These are phyloP conservation scores for Mallotus villosus DNA, from an alignment of 2,797 vertebrate species.

Conservation along the genomic window DNA sequence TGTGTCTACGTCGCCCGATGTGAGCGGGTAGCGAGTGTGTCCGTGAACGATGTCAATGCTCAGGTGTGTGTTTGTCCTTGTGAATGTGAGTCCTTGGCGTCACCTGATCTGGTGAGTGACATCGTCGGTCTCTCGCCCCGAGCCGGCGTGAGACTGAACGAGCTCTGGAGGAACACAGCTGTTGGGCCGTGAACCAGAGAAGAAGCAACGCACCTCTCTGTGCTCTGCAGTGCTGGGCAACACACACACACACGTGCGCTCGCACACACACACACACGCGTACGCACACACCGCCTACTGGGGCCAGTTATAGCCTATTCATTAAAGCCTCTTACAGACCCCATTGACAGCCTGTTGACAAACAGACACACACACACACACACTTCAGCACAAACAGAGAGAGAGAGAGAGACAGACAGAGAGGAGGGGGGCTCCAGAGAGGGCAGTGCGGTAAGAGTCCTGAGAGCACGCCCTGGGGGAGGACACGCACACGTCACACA, in stretches of 20 bases:
- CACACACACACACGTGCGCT: constrained; percentile 6
- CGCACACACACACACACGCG: too few relatives aligned
- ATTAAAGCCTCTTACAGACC: constrained; percentile 75
- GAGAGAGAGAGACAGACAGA: constrained; percentile 1
- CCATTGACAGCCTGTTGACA: constrained; percentile 76
- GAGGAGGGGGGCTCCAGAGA: constrained; percentile 8
- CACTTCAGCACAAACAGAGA: constrained; percentile 64
- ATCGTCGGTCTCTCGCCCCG: too few relatives aligned
- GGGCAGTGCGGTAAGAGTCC: neutral
- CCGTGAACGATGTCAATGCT: too few relatives aligned
- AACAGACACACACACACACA: constrained; percentile 45
- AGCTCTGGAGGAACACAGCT: constrained; percentile 39
- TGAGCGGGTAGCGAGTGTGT: too few relatives aligned
- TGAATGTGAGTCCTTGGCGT: neutral
- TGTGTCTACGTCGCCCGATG: too few relatives aligned
- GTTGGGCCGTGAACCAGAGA: constrained; percentile 36
- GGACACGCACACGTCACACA: too few relatives aligned
- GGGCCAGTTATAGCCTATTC: constrained; percentile 76
- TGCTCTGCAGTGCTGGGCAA: constrained; percentile 48
- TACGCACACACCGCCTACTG: too few relatives aligned
- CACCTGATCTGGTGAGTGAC: too few relatives aligned
- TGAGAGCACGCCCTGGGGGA: neutral
- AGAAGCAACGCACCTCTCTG: constrained; percentile 47
- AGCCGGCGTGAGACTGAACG: neutral
- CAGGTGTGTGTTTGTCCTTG: neutral